Conservation (phyloP, 2,113 vertebrate species). For the Ia io region DNA sequence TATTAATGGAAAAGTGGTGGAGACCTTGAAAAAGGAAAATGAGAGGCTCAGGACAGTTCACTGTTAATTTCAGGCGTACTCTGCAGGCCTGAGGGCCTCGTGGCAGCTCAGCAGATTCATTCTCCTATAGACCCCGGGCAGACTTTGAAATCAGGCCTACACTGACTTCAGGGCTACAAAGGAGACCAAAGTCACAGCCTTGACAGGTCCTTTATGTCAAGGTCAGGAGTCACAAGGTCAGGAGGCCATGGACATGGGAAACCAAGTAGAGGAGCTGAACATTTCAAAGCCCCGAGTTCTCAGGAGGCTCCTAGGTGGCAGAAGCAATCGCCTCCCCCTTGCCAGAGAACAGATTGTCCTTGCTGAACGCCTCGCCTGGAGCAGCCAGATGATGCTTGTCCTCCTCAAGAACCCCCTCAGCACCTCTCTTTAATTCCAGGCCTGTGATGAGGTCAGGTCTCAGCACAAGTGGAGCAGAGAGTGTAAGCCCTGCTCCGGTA, state of each 20-base stretch:
- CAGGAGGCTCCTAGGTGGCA: not conserved
- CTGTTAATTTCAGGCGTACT: not conserved
- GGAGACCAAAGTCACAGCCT: not conserved
- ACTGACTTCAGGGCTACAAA: not conserved
- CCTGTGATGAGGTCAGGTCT: not conserved
- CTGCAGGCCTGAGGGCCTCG: not conserved
- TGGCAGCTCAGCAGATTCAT: not conserved
- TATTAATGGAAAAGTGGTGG: not conserved
- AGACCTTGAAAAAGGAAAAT: not conserved
- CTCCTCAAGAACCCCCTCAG: not conserved
- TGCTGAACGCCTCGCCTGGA: rapidly evolving
- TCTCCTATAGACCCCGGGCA: rapidly evolving
- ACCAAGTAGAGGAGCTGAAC: not conserved
- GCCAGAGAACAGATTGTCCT: not conserved
- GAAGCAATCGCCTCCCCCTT: not conserved
- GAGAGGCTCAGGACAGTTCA: no score
- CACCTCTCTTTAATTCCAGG: no score
- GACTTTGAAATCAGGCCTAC: not conserved
- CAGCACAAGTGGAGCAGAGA: rapidly evolving
- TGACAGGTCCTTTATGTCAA: not conserved
- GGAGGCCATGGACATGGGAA: no score
- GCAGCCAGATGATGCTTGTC: not conserved
- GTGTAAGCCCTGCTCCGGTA: not conserved
- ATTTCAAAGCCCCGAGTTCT: no score
- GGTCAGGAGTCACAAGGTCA: not conserved